phyloP scores from a whole-genome alignment of 2,797 vertebrate species.

The Phalloptychus januarius region DNA sequence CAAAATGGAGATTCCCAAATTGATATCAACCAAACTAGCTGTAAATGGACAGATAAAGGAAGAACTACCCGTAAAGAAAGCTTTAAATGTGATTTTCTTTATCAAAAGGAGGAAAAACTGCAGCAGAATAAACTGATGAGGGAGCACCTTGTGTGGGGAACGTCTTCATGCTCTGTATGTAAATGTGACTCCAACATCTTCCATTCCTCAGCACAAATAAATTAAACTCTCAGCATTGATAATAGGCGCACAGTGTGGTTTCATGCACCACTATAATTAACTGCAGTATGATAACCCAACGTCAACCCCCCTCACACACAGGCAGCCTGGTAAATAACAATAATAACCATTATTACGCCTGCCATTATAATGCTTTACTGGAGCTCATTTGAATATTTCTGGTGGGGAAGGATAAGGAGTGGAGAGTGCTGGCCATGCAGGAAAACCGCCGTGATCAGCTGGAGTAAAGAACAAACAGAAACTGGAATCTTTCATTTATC shows the following conservation, averaged over 20 bases:
- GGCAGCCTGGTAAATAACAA: conserved; percentile 70
- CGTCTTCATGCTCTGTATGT: conserved; percentile 27
- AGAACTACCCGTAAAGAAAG: not conserved
- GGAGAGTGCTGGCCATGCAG: conserved; percentile 62
- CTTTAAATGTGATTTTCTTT: not conserved
- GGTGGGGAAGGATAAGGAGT: conserved; percentile 57
- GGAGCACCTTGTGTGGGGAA: not conserved
- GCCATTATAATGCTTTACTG: conserved; percentile 72
- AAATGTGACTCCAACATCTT: conserved; percentile 48
- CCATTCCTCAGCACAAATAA: conserved; percentile 64
- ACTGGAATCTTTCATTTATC: not conserved
- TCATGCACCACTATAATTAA: conserved; percentile 76
- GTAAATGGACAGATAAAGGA: not conserved
- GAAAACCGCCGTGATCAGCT: conserved; percentile 39
- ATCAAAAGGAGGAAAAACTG: not conserved
- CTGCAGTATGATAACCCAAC: conserved; percentile 69
- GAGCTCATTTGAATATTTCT: conserved; percentile 73
- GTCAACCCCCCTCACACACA: conserved; percentile 40
- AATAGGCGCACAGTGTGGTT: conserved; percentile 63
- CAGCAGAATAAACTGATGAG: not conserved
- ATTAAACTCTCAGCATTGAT: conserved; percentile 67
- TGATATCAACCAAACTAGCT: not conserved
- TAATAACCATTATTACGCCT: conserved; percentile 72
- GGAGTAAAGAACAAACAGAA: not conserved
- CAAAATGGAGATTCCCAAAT: not conserved